Evolutionary conservation across 1,140 invertebrate genomes (phyloP), one percentile per base, ranked within the genome.

Genomic region (Diuraphis noxia): DNA sequence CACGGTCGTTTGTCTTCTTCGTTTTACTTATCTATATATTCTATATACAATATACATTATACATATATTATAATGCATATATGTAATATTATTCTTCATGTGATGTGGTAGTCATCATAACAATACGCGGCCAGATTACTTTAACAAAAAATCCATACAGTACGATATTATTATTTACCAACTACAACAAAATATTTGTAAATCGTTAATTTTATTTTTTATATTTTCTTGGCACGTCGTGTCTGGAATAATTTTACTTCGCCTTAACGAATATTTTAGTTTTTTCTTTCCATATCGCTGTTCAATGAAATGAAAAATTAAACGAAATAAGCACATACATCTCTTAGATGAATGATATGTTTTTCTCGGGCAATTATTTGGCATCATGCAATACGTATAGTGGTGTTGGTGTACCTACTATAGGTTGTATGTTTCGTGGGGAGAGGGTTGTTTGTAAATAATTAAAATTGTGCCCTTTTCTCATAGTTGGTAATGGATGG

Each of bases 381-480:
- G n/a, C 82, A 84, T 84, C 82, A 21, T 84, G 30, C 41, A 43
- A 46, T 79, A 79, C 17, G 23, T 34, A 56, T 25, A 81, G 36
- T 81, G 25, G 38, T 10, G 23, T 46, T n/a, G n/a, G n/a, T n/a
- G n/a, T n/a, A n/a, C n/a, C n/a, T n/a, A 41, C 17, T 46, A 43
- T 84, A n/a, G 30, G 82, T 46, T 49, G 84, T 46, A 4, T 84
- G 41, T 87, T 56, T 87, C 40, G 85, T 56, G 13, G 40, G 46
- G 43, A 36, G 43, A 38, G 85, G 52, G 25, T 10, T 63, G 52
- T 88, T 88, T 63, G 86, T 88, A 63, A 88, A 88, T 88, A 88
- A 88, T 88, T 88, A 88, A 88, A 88, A 63, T n/a, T 6, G 52
- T 56, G 36, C 86, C 86, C 86, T 56, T 88, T 63, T 40, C 86